phyloP scores from a whole-genome alignment of 1,140 invertebrate species.

The Brachionus plicatilis region DNA sequence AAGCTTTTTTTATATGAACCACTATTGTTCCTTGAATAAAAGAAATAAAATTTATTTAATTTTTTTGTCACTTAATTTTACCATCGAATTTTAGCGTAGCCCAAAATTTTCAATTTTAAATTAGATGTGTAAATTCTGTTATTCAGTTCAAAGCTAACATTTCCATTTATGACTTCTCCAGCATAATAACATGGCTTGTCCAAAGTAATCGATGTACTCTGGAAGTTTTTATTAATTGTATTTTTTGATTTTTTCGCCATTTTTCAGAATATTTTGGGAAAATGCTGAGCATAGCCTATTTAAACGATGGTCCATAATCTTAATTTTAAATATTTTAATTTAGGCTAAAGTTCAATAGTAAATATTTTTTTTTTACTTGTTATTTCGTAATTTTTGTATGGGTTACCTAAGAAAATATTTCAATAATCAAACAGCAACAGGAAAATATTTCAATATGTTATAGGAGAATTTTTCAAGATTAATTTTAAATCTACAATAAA shows the following conservation, averaged over 20 bases:
- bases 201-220: not conserved
- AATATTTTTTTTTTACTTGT: not conserved
- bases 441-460: not conserved
- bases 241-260: slow-evolving; percentile 17
- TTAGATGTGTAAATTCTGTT: not conserved
- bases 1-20: not conserved
- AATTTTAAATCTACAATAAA: not conserved
- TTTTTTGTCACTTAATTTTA: not conserved
- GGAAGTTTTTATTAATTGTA: slow-evolving; percentile 1
- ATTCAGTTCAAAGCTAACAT: not conserved
- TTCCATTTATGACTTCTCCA: not conserved
- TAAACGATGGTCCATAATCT: not conserved
- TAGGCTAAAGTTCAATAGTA: not conserved
- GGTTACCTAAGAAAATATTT: not conserved
- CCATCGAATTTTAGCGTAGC: slow-evolving; percentile 30
- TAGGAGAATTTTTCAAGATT: not conserved
- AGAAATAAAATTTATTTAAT: not conserved
- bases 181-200: not conserved
- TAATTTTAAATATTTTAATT: not conserved
- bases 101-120: slow-evolving; percentile 6
- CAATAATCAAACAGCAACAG: not conserved
- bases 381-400: not conserved
- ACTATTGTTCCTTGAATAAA: not conserved
- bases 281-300: not conserved
- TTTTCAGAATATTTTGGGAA: not conserved